A percentile compares a stretch with the other conserved stretches of the same genome.
These are phyloP conservation scores for Lamproptera curius DNA, from an alignment of 2,888 invertebrate genomes.

Conservation along the genomic window DNA sequence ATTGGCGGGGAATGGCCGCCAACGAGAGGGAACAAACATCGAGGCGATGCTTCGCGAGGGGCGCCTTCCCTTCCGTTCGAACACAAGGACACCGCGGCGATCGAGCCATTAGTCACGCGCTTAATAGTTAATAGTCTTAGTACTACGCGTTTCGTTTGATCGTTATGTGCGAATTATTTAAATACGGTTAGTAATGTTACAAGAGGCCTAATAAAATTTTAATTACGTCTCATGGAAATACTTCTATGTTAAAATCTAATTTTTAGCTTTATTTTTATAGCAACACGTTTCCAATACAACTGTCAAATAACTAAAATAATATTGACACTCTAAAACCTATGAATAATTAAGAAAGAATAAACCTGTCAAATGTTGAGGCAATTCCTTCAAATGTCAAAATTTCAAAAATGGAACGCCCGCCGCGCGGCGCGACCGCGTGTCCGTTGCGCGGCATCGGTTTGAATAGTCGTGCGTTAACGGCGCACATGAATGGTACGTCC, in stretches of 20 bases:
- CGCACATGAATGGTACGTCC: conserved; percentile 70
- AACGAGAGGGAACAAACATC: conserved; percentile 57
- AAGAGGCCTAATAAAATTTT: too few species aligned
- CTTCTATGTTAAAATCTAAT: too few species aligned
- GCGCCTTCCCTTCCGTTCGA: conserved; percentile 49
- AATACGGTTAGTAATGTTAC: too few species aligned
- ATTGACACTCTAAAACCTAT: not conserved
- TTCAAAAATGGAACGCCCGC: not conserved
- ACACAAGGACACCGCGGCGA: conserved; percentile 28
- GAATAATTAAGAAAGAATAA: not conserved
- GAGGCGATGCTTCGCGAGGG: conserved; percentile 51
- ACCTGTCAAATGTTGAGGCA: not conserved
- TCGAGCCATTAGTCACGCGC: not conserved
- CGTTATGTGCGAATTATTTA: too few species aligned
- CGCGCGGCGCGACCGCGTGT: conserved; percentile 28
- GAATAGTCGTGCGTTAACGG: conserved; percentile 68
- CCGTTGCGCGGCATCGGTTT: conserved; percentile 57
- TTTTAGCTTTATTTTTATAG: too few species aligned
- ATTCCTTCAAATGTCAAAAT: not conserved
- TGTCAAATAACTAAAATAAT: too few species aligned
- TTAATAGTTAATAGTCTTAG: too few species aligned
- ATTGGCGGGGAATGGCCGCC: conserved; percentile 24
- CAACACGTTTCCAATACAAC: too few species aligned
- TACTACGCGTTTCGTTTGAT: too few species aligned
- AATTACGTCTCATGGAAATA: too few species aligned